Conservation (phyloP, 2,113 vertebrate species). For the Planiliza haematocheilus region DNA sequence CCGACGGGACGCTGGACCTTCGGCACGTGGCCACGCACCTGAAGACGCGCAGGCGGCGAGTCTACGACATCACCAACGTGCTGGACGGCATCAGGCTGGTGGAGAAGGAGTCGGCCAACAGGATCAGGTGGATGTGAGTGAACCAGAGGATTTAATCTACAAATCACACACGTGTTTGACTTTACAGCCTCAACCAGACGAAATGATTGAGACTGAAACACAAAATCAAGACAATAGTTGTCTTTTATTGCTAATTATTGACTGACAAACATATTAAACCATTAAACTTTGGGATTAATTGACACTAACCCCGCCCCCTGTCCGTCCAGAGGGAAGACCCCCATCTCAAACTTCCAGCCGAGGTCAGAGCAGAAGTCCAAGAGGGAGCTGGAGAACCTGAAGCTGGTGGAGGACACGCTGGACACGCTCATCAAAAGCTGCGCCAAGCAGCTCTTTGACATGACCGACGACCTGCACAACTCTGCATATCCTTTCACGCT, state of each 20-base stretch:
- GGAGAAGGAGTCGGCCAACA: constrained; percentile 86
- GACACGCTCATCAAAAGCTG: constrained; percentile 92
- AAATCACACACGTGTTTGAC: too few species aligned
- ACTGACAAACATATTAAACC: neutral
- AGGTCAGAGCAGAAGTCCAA: constrained; percentile 76
- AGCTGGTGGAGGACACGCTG: constrained; percentile 90
- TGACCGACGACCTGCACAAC: constrained; percentile 88
- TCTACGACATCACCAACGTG: constrained; percentile 93
- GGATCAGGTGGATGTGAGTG: constrained; percentile 93
- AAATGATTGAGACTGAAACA: too few species aligned
- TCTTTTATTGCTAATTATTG: neutral
- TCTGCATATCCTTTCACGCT: constrained; percentile 90
- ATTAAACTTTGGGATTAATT: too few species aligned
- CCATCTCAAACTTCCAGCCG: constrained; percentile 59
- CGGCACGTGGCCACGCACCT: constrained; percentile 83
- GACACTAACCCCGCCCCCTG: constrained; percentile 14
- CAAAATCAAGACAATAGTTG: too few species aligned
- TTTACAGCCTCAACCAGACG: too few species aligned
- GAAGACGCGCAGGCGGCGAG: constrained; percentile 86
- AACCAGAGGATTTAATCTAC: neutral
- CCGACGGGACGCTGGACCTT: constrained; percentile 88
- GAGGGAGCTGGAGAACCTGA: constrained; percentile 87
- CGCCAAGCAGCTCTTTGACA: constrained; percentile 88
- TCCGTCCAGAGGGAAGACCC: constrained; percentile 82
- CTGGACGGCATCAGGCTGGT: constrained; percentile 88